A percentile compares a stretch with the other conserved stretches of the same genome.
phyloP scores from a whole-genome alignment of 2,888 invertebrate genomes.

The Archips crataeganus region DNA sequence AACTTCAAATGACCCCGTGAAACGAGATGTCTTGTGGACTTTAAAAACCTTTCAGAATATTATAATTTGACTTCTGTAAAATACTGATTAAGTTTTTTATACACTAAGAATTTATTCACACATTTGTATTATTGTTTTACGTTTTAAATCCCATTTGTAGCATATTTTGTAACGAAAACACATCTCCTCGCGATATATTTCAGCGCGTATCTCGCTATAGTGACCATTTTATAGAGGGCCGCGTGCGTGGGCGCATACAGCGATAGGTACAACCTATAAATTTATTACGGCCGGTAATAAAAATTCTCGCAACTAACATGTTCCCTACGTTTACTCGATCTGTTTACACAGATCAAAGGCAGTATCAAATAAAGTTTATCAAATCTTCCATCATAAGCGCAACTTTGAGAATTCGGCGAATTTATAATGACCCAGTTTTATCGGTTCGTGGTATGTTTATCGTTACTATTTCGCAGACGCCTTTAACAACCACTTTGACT shows the following conservation, averaged over 20 bases:
- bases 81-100: no score
- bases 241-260: conserved; percentile 73
- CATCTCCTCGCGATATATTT: conserved; percentile 62
- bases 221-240: conserved; percentile 70
- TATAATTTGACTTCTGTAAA: no score
- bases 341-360: conserved; percentile 83
- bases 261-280: conserved; percentile 76
- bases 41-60: not conserved
- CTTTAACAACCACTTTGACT: conserved; percentile 29
- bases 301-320: conserved; percentile 78
- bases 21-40: no score
- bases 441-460: conserved; percentile 50
- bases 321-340: conserved; percentile 83
- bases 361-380: conserved; percentile 75
- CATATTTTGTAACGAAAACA: conserved; percentile 19
- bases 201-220: conserved; percentile 57
- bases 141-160: not conserved
- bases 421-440: conserved; percentile 57
- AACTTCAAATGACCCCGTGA: no score
- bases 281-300: conserved; percentile 78
- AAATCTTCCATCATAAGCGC: conserved; percentile 68
- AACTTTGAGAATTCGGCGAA: conserved; percentile 63
- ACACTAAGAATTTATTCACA: no score
- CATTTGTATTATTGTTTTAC: not conserved
- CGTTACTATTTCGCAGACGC: conserved; percentile 48